Percentiles rank a stretch among this genome's conserved stretches.
phyloP scores from a whole-genome alignment of 2,888 invertebrate genomes.

The Stratiomys singularior region DNA sequence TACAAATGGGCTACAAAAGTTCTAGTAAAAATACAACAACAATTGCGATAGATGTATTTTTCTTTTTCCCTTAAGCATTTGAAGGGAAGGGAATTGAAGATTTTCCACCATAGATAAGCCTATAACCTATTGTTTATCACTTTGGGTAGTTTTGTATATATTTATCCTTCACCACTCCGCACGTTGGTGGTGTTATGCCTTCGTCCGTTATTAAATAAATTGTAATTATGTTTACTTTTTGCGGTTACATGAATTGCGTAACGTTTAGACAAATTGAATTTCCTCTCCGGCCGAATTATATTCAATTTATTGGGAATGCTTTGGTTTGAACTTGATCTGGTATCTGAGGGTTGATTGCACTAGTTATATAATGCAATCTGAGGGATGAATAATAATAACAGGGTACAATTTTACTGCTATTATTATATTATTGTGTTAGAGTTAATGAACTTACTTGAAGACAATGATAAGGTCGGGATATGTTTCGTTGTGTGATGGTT shows the following conservation, averaged over 20 bases:
- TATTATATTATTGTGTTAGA: slow-evolving; percentile 1
- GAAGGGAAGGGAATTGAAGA: not conserved
- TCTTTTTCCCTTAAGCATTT: not conserved
- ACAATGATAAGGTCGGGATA: too few relatives aligned
- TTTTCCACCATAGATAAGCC: not conserved
- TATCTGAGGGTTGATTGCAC: too few relatives aligned
- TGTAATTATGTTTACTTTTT: slow-evolving; percentile 29
- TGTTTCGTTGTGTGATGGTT: too few relatives aligned
- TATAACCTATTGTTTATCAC: slow-evolving; percentile 1
- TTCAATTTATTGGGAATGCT: not conserved
- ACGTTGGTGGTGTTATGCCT: not conserved
- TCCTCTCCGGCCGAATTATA: not conserved
- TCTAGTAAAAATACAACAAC: not conserved
- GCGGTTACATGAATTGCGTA: slow-evolving; percentile 13
- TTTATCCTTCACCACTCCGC: not conserved
- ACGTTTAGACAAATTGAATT: slow-evolving; percentile 33
- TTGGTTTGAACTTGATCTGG: slow-evolving; percentile 15
- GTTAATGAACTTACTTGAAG: not conserved
- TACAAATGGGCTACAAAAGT: not conserved
- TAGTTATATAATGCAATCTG: not conserved
- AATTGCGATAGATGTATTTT: not conserved
- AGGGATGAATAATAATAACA: not conserved
- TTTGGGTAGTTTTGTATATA: not conserved
- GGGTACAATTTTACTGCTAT: not conserved
- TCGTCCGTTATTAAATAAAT: slow-evolving; percentile 17